Base-by-base conservation (phyloP, 2,113 vertebrate genomes). In the Scalopus aquaticus region DNA sequence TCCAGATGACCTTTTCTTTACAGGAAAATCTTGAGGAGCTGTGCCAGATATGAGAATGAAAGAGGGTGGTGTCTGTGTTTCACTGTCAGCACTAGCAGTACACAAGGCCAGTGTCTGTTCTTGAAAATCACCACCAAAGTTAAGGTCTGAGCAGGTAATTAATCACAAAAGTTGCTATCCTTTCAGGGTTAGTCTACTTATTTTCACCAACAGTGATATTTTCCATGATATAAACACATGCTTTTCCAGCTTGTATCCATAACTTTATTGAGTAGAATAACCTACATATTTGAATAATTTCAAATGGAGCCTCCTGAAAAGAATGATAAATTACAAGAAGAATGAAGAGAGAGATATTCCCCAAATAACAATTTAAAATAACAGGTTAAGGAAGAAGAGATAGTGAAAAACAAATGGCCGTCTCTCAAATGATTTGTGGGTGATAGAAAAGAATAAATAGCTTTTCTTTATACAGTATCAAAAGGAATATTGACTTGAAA, bases 1-100 rank as follows among this genome's bases (percentile, higher is more conserved):
- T 51, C 24, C 28, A 44, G 74, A 30, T 7, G 24, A 28, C 0
- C 7, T 7, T 69, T 88, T 9, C 12, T 79, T 58, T 51, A 39
- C 20, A 12, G 37, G 6, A 79, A 96, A 65, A 13, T 56, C 4
- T 16, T 24, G 3, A 12, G 22, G 6, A 49, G 9, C 3, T n/a
- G n/a, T n/a, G n/a, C n/a, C n/a, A n/a, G n/a, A n/a, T n/a, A n/a
- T n/a, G n/a, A n/a, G n/a, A 3, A 74, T 16, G 16, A 49, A 8
- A 28, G 5, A 72, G 0, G 17, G 6, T 2, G 0, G 6, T 5
- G 22, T 24, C 9, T 19, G 1, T 35, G 6, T 16, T 64, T 42
- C 24, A 0, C 16, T 77, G 4, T 42, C 26, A 70, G 0, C 8
- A 76, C 1, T 0, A 54, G 3, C 3, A 46, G 3, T 46, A 10